phyloP scores from a whole-genome alignment of 2,113 vertebrate genomes.

The Sinocyclocheilus maitianheensis region DNA sequence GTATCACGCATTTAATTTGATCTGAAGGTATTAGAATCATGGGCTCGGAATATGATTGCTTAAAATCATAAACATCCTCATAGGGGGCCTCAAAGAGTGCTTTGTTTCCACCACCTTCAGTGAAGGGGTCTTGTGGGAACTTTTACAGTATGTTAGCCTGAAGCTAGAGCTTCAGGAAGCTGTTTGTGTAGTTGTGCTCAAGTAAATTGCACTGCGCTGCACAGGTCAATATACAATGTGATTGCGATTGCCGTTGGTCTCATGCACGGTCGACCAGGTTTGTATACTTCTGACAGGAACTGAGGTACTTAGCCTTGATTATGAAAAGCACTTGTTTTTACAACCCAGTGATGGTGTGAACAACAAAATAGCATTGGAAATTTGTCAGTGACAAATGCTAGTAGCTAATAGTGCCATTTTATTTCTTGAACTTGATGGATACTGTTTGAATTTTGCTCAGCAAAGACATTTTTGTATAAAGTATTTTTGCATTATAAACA shows the following conservation, averaged over 20 bases:
- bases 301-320: constrained; percentile 40
- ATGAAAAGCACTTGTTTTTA: constrained; percentile 51
- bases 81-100: neutral
- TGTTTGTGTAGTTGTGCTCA: neutral
- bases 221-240: constrained; percentile 21
- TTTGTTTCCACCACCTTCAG: constrained; percentile 27
- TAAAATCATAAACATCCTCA: neutral
- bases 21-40: constrained; percentile 17
- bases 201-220: constrained; percentile 36
- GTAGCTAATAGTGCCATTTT: constrained; percentile 50
- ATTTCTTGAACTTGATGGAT: constrained; percentile 58
- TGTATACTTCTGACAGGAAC: neutral
- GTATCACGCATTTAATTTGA: no score
- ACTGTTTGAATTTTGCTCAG: constrained; percentile 71
- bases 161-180: neutral
- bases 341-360: neutral
- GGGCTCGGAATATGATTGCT: constrained; percentile 7
- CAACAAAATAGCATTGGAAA: constrained; percentile 32
- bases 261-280: constrained; percentile 15
- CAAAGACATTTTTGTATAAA: constrained; percentile 67
- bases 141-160: neutral
- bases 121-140: neutral
- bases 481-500: constrained; percentile 68
- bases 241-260: neutral
- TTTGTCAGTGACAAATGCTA: constrained; percentile 53